phyloP scores from a whole-genome alignment of 2,113 vertebrate species.

The Nibea albiflora region DNA sequence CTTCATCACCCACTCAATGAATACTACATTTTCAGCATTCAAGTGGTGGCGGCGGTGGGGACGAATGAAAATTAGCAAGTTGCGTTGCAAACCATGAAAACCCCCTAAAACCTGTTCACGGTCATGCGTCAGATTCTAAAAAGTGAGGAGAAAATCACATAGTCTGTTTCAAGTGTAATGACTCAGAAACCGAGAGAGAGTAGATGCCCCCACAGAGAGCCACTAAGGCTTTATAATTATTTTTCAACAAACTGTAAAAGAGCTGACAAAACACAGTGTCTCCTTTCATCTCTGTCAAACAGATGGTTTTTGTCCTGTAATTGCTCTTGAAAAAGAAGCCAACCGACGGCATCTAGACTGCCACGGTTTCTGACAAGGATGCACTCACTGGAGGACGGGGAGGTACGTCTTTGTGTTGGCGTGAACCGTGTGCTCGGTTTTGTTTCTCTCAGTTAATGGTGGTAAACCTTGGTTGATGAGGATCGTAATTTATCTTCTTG shows the following conservation, averaged over 20 bases:
- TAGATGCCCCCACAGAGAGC: conserved; percentile 24
- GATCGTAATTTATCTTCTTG: neutral
- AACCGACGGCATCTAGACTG: neutral
- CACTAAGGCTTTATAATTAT: conserved; percentile 41
- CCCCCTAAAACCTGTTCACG: neutral
- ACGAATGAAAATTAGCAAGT: neutral
- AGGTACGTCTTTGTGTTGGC: neutral
- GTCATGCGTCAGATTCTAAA: neutral
- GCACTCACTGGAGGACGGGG: neutral
- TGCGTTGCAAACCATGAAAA: neutral
- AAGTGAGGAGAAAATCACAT: conserved; percentile 5
- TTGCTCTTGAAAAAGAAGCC: conserved; percentile 44
- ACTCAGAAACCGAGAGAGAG: conserved; percentile 22
- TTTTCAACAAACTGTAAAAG: conserved; percentile 60
- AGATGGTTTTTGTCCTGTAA: conserved; percentile 58
- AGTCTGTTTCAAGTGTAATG: conserved; percentile 27
- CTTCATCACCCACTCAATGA: conserved; percentile 49
- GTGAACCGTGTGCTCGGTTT: neutral
- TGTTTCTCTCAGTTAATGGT: neutral
- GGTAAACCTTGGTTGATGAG: neutral
- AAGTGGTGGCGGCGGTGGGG: neutral
- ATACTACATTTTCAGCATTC: conserved; percentile 36
- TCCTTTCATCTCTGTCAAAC: conserved; percentile 48
- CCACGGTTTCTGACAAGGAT: conserved; percentile 23
- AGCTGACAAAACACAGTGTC: conserved; percentile 36